Evolutionary conservation across 2,113 vertebrate species (phyloP), one percentile per base, ranked within the genome.

Genomic region (Colistium nudipinnis): DNA sequence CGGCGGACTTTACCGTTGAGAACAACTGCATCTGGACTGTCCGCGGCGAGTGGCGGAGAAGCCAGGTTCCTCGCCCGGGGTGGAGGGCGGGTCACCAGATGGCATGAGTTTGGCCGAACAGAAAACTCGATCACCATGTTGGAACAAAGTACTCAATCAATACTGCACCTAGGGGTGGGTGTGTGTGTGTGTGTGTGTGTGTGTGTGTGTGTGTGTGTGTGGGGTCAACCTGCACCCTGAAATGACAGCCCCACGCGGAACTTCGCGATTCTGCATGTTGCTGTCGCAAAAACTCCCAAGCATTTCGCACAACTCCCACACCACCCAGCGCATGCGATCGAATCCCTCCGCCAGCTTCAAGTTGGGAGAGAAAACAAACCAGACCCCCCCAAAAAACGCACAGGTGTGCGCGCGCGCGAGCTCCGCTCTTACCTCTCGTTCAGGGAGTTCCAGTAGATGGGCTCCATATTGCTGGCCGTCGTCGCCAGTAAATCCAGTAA

Each of bases 391-490:
- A n/a, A 20, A 67, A 44, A 33, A 22, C 1, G 6, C 4, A 7
- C 31, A 24, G 20, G 16, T 72, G 49, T 36, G 31, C 53, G 11
- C 13, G 33, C 22, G 20, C 6, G 39, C 8, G 22, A 22, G 17
- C n/a, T n/a, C 39, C 25, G 56, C 52, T 63, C 89, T 86, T 90
- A 94, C 93, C 93, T 92, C 83, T 93, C 92, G 90, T 94, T 94
- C 70, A 92, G 47, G 22, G 93, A 94, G 80, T 94, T 94, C 93
- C 93, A 94, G 90, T 90, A 94, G 91, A 94, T 92, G 36, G 93
- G 93, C 76, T 94, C 93, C 93, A 94, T 92, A 70, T 92, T 94
- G 83, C 89, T 91, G 79, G 92, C 92, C 31, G 92, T 74, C 65
- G 90, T 87, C 41, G 90, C 93, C 82, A 92, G 90, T 92, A 93